Evolutionary conservation across 2,797 vertebrate species (phyloP), one percentile per base, ranked within the genome.

Genomic region (Sebastes trivittatus): DNA sequence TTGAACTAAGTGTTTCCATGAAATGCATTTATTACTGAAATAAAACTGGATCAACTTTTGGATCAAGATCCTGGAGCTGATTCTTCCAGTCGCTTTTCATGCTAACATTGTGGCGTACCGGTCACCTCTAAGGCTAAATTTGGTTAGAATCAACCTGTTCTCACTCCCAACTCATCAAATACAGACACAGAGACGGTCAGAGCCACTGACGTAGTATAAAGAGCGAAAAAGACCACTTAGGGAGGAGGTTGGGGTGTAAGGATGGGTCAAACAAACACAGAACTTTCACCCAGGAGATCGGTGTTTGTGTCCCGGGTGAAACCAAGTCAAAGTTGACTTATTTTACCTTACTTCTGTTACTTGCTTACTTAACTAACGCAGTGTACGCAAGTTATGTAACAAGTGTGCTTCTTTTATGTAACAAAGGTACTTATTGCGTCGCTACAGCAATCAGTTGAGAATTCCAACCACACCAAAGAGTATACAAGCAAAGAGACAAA

Each of bases 11-110:
- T 52, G 16, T 30, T 38, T 58, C 58, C 30, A 36, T 46, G 38
- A 70, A 81, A 74, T 27, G n/a, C 30, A 77, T 56, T 77, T 27
- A 72, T 62, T 65, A 38, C 25, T 63, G 56, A 46, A 38, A 58
- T 79, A 29, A 69, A 80, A 69, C 38, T 58, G 29, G 16, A 64
- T 63, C 32, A 32, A 61, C 23, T 64, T 71, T 76, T 60, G 27
- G 52, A 71, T 81, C 22, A 61, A 25, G 23, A 60, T 23, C 72
- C 11, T 36, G 58, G 32, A 64, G 56, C 29, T 65, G 30, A 54
- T 54, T 75, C 58, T 55, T 78, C 30, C 60, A 60, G 46, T 25
- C 7, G 34, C 32, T 71, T 69, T 73, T 75, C n/a, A 32, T 68
- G 22, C 32, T 62, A 38, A 25, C n/a, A 55, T 42, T 42, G 65